Evolutionary conservation across 1,140 invertebrate species (phyloP).

Genomic region (Drosophila kanapiae): DNA sequence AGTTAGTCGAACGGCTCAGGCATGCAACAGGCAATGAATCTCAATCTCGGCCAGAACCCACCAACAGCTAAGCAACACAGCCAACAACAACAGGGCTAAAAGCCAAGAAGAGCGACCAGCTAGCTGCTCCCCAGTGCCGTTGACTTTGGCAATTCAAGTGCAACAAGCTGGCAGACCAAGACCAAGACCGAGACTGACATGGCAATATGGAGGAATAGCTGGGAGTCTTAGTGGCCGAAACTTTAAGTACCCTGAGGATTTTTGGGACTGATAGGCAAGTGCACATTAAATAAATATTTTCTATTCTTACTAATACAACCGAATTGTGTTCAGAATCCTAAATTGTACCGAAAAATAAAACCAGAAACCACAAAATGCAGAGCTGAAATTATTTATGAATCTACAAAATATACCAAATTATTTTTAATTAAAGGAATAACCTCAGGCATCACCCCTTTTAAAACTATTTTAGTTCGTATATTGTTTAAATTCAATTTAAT

Average conservation of each 20-base stretch:
- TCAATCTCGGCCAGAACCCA: constrained; percentile 66
- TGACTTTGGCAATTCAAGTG: constrained; percentile 81
- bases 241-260: constrained; percentile 3
- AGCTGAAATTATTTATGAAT: too few relatives aligned
- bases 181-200: constrained; percentile 27
- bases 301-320: too few relatives aligned
- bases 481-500: background rate
- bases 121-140: constrained; percentile 55
- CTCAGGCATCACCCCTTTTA: too few relatives aligned
- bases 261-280: background rate
- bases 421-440: background rate
- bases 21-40: constrained; percentile 83
- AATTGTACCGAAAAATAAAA: background rate
- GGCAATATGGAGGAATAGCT: background rate
- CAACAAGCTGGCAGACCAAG: constrained; percentile 57
- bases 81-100: constrained; percentile 14
- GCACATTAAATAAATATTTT: background rate
- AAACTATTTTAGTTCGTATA: too few relatives aligned
- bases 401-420: background rate
- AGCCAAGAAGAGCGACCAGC: constrained; percentile 12
- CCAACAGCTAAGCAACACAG: constrained; percentile 15
- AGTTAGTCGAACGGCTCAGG: constrained; percentile 73
- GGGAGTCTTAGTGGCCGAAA: background rate
- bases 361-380: background rate
- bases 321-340: too few relatives aligned